Evolutionary conservation across 2,888 invertebrate species (phyloP), one percentile per base, ranked within the genome.

Genomic region (Lycophotia porphyrea): DNA sequence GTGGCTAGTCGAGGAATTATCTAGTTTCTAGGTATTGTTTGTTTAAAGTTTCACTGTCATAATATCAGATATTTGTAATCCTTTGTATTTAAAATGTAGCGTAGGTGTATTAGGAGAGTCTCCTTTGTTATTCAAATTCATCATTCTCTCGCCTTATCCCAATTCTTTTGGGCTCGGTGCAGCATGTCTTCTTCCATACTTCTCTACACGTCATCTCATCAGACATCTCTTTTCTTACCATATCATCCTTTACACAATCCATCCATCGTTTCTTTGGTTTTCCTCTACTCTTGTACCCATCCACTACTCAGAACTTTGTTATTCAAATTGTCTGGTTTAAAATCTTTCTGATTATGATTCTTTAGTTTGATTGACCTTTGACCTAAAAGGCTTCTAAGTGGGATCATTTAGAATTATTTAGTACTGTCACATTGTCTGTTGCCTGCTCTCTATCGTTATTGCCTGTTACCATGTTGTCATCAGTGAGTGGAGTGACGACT

Each of bases 51-150:
- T 76, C 63, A 55, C 44, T 79, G 67, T 84, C 31, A 49, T 76
- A 52, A 55, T 72, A 63, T 49, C 34, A 61, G 47, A 42, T n/a
- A 71, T 71, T 71, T 58, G 31, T 68, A 73, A 64, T 71, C 70
- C 44, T 72, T 76, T 84, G 68, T 71, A 15, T 52, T 55, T 60
- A 24, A 67, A 64, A 47, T 27, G 34, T 49, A 67, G 24, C 47
- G 52, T 68, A 74, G 60, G 58, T 74, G 70, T 74, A n/a, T 44
- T 71, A 24, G 31, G 24, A 44, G 18, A 27, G 44, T 39, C 66
- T 34, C 9, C 49, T 82, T 85, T 76, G 71, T 76, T 67, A 66
- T 76, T 72, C 18, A 55, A n/a, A n/a, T n/a, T n/a, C n/a, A n/a
- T n/a, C n/a, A n/a, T n/a, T n/a, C n/a, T n/a, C n/a, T n/a, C n/a